These are phyloP conservation scores for Pycnomerus fuliginosus DNA, from an alignment of 2,888 invertebrate species.

Conservation along the genomic window DNA sequence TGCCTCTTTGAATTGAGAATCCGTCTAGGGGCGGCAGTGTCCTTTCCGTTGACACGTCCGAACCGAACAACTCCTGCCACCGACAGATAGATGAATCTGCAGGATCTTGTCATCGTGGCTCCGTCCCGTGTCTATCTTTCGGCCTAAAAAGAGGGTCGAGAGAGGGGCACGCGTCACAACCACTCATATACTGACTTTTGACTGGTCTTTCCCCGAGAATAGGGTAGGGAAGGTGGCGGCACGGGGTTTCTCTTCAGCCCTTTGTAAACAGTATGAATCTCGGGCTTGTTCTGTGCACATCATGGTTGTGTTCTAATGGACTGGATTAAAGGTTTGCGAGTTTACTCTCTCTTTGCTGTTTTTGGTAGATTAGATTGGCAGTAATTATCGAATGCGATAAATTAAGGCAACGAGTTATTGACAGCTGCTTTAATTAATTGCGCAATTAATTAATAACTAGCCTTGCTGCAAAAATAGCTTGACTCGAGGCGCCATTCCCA, in stretches of 20 bases:
- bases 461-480: too few species aligned
- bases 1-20: too few species aligned
- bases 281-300: conserved; percentile 33
- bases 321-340: too few species aligned
- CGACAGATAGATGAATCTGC: conserved; percentile 40
- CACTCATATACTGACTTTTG: conserved; percentile 45
- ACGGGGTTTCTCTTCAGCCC: conserved; percentile 23
- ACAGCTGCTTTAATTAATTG: too few species aligned
- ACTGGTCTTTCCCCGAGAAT: conserved; percentile 32
- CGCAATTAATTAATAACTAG: too few species aligned
- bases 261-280: conserved; percentile 43
- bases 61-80: conserved; percentile 34
- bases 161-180: conserved; percentile 39
- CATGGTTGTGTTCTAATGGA: too few species aligned
- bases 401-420: too few species aligned
- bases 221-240: conserved; percentile 34
- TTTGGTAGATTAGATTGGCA: too few species aligned
- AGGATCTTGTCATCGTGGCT: conserved; percentile 31
- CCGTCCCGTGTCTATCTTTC: conserved; percentile 18
- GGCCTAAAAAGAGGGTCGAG: conserved; percentile 20
- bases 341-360: too few species aligned
- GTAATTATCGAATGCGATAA: too few species aligned
- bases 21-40: conserved; percentile 7
- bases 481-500: too few species aligned
- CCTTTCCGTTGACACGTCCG: conserved; percentile 26